Evolutionary conservation across 2,113 vertebrate genomes (phyloP), one percentile per base, ranked within the genome.

Genomic region (Takifugu flavidus): DNA sequence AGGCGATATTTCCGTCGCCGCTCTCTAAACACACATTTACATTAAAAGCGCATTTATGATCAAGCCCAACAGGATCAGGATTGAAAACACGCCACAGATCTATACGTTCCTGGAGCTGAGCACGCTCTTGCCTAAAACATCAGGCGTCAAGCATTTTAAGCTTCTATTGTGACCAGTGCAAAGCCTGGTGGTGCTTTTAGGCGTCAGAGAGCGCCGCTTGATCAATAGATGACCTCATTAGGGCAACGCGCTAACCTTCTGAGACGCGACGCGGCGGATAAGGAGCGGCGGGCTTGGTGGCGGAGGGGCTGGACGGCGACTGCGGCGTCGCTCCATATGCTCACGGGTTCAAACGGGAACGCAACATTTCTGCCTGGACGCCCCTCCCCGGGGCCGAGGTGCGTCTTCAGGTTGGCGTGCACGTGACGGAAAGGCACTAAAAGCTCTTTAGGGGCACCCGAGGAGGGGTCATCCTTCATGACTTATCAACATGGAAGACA

Each of bases 141-240:
- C 80, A 80, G 69, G 13, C 65, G 56, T 34, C 68, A 81, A 82
- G 65, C 73, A 75, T 78, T 80, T 78, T 88, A 88, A 89, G 82
- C 86, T 78, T 65, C 82, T 75, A 76, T 84, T 86, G 82, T 86
- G 78, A 88, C 86, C 78, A 82, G 78, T 55, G 79, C 59, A 56
- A 65, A 74, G 76, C 79, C 78, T 65, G 61, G 67, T 75, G 77
- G 79, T 86, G 84, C 84, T 83, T 85, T 87, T 85, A 80, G 72
- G 56, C 60, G 56, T 83, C 63, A 83, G 74, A 83, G 75, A 82
- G 76, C 82, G 83, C 78, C 82, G 61, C 56, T 82, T 87, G 82
- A 88, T 87, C 86, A 86, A 87, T 88, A 80, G 75, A 88, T 75
- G 67, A 62, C 67, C 84, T 85, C 65, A 73, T 86, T 83, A 86